phyloP scores from a whole-genome alignment of 2,888 invertebrate genomes.

The Aromia moschata region DNA sequence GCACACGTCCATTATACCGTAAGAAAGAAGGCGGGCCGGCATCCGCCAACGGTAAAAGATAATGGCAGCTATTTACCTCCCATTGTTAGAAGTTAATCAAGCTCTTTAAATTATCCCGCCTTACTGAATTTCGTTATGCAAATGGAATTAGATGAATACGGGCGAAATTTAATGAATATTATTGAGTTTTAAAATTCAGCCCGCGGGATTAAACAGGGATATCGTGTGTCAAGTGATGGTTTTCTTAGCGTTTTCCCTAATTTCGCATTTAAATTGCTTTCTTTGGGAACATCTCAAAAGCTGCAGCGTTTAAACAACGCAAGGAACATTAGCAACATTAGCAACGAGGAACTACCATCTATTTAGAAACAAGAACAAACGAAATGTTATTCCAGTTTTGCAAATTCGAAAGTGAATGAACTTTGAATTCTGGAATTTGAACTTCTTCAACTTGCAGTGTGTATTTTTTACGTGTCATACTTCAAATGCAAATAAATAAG shows the following conservation, averaged over 20 bases:
- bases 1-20: not conserved
- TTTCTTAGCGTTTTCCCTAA: constrained; percentile 12
- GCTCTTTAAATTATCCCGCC: constrained; percentile 43
- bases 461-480: too few species aligned
- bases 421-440: too few species aligned
- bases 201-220: constrained; percentile 20
- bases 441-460: too few species aligned
- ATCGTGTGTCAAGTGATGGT: constrained; percentile 14
- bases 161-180: constrained; percentile 35
- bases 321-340: too few species aligned
- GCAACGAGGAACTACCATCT: too few species aligned
- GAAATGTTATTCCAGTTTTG: too few species aligned
- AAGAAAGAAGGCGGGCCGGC: constrained; percentile 24
- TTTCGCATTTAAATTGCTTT: constrained; percentile 3
- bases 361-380: too few species aligned
- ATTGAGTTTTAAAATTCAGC: constrained; percentile 24
- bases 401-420: too few species aligned
- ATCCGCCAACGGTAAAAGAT: constrained; percentile 43
- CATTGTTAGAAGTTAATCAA: constrained; percentile 47
- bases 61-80: constrained; percentile 39
- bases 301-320: not conserved
- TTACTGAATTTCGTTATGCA: constrained; percentile 40
- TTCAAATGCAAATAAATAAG: too few species aligned
- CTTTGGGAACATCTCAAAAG: not conserved
- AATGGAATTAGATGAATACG: constrained; percentile 42